phyloP scores from a whole-genome alignment of 2,888 invertebrate genomes.

The Ellobium chinense region DNA sequence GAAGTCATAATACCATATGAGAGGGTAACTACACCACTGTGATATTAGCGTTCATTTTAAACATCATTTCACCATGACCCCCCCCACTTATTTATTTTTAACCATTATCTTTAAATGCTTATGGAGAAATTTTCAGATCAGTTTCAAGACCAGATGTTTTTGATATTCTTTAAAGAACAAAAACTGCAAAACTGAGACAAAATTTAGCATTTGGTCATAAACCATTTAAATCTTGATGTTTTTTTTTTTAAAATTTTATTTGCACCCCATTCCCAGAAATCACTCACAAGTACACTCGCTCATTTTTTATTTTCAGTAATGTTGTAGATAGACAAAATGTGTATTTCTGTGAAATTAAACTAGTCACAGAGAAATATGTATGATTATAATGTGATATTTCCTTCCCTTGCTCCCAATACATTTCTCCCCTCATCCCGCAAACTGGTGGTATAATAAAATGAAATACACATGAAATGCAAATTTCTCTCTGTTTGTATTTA shows the following conservation, averaged over 20 bases:
- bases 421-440: conserved; percentile 28
- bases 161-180: background rate
- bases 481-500: too few relatives aligned
- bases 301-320: conserved; percentile 2
- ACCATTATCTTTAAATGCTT: too few relatives aligned
- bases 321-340: conserved; percentile 28
- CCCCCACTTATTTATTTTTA: background rate
- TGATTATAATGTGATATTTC: conserved; percentile 29
- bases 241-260: background rate
- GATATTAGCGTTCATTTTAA: conserved; percentile 15
- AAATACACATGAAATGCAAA: conserved; percentile 9
- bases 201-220: too few relatives aligned
- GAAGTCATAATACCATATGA: background rate
- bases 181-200: too few relatives aligned
- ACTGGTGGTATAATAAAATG: conserved; percentile 40
- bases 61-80: background rate
- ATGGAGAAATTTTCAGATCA: background rate
- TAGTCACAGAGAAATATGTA: conserved; percentile 25
- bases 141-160: background rate
- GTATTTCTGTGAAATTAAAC: conserved; percentile 31
- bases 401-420: background rate
- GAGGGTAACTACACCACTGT: conserved; percentile 29
- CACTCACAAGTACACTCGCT: background rate
- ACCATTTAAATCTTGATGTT: background rate
- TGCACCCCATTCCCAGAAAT: conserved; percentile 2